phyloP scores from a whole-genome alignment of 2,888 invertebrate genomes.

The Gymnosoma rotundatum region DNA sequence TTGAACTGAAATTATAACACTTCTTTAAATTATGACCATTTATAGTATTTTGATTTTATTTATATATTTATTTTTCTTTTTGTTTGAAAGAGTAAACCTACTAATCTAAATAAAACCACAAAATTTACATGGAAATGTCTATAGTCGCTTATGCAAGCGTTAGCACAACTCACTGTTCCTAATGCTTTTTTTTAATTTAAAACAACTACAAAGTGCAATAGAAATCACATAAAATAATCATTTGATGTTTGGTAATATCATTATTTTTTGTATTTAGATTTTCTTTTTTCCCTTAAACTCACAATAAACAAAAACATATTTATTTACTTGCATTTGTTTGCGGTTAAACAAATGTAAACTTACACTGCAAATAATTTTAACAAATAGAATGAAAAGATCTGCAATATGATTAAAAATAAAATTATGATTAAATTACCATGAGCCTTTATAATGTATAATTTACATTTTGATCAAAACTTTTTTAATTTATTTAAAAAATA shows the following conservation, averaged over 20 bases:
- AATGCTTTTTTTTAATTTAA: slow-evolving; percentile 14
- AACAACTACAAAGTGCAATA: slow-evolving; percentile 39
- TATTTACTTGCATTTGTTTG: slow-evolving; percentile 46
- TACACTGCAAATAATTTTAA: slow-evolving; percentile 27
- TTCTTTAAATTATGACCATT: slow-evolving; percentile 63
- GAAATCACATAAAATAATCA: slow-evolving; percentile 62
- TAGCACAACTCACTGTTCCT: slow-evolving; percentile 13
- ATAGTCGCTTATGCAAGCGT: background rate
- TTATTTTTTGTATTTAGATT: slow-evolving; percentile 5
- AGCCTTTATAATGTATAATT: too few relatives aligned
- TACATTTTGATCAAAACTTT: too few relatives aligned
- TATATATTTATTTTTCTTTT: too few relatives aligned
- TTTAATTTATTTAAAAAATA: too few relatives aligned
- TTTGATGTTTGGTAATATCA: slow-evolving; percentile 60
- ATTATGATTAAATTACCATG: background rate
- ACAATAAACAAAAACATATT: slow-evolving; percentile 21
- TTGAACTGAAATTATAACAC: slow-evolving; percentile 66
- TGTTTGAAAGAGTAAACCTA: slow-evolving; percentile 1
- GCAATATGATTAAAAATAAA: background rate
- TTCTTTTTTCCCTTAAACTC: slow-evolving; percentile 19
- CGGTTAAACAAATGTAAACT: slow-evolving; percentile 35
- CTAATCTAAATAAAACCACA: slow-evolving; percentile 57
- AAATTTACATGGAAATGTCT: slow-evolving; percentile 31
- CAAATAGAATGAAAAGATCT: background rate
- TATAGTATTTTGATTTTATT: slow-evolving; percentile 40